Evolutionary conservation across 2,888 invertebrate genomes (phyloP), one percentile per base, ranked within the genome.

Genomic region (Dascillus cervinus): DNA sequence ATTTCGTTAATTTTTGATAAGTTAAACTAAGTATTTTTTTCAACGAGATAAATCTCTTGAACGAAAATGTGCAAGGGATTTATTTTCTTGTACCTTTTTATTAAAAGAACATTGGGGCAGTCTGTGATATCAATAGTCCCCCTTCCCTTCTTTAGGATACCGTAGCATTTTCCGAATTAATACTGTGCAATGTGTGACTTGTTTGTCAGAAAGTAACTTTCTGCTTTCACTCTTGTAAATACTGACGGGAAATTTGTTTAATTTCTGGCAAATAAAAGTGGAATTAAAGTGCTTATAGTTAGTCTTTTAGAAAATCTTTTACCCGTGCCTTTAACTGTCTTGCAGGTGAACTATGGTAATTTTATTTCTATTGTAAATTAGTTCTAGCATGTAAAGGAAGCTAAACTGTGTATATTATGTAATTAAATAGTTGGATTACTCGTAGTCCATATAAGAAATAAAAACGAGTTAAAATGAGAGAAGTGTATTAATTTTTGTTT

Each of bases 241-340:
- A n/a, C n/a, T n/a, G n/a, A n/a, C 17, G 4, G 17, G 4, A 17
- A 8, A 6, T 17, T 17, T 17, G 17, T 17, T 6, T 17, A 8
- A 17, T 17, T 4, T 9, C n/a, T 9, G 9, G 5, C 11, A 22
- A 22, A 4, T 9, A 22, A 9, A 22, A 22, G n/a, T n/a, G n/a
- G n/a, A n/a, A n/a, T n/a, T n/a, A 26, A 39, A 39, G 37, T 45
- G 42, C 47, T 46, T 49, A 46, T 50, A 50, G 43, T 41, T 39
- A 32, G 43, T 46, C 41, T 57, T 26, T 33, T 34, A 40, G 34
- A 12, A 33, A 37, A 27, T 34, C 32, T 58, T 52, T 57, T 62
- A 60, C 57, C 60, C 57, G 63, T 63, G 63, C 63, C 63, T 62
- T 60, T 57, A 53, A 59, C 57, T 60, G 48, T 57, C 55, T 60